phyloP scores from a whole-genome alignment of 2,888 invertebrate species.

The Chirona hameri region DNA sequence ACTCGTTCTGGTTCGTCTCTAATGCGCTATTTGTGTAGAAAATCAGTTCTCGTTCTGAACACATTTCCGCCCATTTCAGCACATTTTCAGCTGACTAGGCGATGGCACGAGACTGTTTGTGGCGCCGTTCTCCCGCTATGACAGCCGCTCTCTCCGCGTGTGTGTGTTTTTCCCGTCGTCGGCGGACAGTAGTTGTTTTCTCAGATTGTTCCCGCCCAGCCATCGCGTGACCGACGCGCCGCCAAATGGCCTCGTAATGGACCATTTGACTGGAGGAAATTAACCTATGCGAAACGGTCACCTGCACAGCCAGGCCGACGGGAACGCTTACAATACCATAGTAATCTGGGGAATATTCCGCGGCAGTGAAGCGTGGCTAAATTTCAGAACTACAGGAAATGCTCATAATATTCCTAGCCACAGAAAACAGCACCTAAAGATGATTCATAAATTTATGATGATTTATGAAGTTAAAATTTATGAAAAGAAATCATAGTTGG shows the following conservation, averaged over 20 bases:
- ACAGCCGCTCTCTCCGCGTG: too few relatives aligned
- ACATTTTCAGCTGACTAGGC: not conserved
- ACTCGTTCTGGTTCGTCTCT: not conserved
- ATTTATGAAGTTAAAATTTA: too few relatives aligned
- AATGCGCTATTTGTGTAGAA: not conserved
- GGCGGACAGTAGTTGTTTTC: slow-evolving; percentile 3
- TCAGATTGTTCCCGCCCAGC: slow-evolving; percentile 4
- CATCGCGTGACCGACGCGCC: not conserved
- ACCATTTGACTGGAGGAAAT: slow-evolving; percentile 25
- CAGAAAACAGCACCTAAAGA: too few relatives aligned
- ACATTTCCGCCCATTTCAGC: not conserved
- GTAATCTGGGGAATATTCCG: not conserved
- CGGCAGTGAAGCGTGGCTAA: too few relatives aligned
- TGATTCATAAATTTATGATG: too few relatives aligned
- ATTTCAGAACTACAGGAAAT: too few relatives aligned
- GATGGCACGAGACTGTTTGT: not conserved
- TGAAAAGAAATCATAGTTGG: too few relatives aligned
- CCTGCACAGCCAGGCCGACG: not conserved
- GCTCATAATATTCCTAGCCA: too few relatives aligned
- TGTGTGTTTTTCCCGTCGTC: too few relatives aligned
- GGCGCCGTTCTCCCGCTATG: not conserved
- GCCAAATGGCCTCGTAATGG: slow-evolving; percentile 24
- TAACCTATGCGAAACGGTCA: slow-evolving; percentile 22
- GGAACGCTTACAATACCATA: slow-evolving; percentile 14
- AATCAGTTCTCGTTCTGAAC: not conserved